Conservation (phyloP, 1,140 invertebrate species). For the Drosophila ambigua region DNA sequence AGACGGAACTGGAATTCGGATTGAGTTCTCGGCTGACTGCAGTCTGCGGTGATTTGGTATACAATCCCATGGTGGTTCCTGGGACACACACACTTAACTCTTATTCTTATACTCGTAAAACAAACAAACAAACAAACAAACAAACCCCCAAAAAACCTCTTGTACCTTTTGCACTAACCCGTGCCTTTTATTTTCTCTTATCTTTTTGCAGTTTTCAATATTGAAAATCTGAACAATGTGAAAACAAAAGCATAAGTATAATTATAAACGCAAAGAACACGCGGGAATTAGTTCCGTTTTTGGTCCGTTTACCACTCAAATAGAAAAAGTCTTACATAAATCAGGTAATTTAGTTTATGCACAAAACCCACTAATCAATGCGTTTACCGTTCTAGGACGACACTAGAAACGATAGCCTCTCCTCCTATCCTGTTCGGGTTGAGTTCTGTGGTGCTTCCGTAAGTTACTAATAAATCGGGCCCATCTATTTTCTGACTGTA, state of each 20-base stretch:
- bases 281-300: slow-evolving; percentile 45
- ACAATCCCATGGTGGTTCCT: slow-evolving; percentile 65
- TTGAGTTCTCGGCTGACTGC: not conserved
- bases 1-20: slow-evolving; percentile 15
- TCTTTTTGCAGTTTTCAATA: slow-evolving; percentile 83
- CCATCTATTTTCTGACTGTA: slow-evolving; percentile 24
- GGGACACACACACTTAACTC: slow-evolving; percentile 41
- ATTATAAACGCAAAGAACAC: slow-evolving; percentile 26
- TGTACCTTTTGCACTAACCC: slow-evolving; percentile 58
- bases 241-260: slow-evolving; percentile 60
- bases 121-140: slow-evolving; percentile 38
- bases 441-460: slow-evolving; percentile 41
- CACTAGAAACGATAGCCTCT: slow-evolving; percentile 69
- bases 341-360: slow-evolving; percentile 69
- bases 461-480: slow-evolving; percentile 51
- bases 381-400: slow-evolving; percentile 77
- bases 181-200: slow-evolving; percentile 74
- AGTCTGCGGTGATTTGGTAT: slow-evolving; percentile 19
- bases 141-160: slow-evolving; percentile 3
- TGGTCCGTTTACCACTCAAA: slow-evolving; percentile 22
- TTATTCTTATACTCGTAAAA: slow-evolving; percentile 34
- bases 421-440: slow-evolving; percentile 37
- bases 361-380: slow-evolving; percentile 74
- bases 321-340: slow-evolving; percentile 29
- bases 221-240: slow-evolving; percentile 68